Evolutionary conservation across 2,113 vertebrate genomes (phyloP).

Genomic region (Pseudorasbora parva): DNA sequence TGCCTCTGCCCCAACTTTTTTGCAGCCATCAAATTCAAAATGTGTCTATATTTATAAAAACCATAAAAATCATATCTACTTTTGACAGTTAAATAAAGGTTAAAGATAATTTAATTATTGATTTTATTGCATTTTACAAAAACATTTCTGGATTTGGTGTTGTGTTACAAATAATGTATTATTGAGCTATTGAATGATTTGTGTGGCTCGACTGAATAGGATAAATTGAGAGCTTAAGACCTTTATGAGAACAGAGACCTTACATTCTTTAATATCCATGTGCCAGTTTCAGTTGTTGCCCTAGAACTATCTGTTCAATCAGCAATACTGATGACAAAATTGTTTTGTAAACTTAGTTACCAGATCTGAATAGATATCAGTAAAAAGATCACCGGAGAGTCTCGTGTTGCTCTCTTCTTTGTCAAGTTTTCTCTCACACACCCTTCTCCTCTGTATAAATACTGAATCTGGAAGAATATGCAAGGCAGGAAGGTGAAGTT

Average conservation of each 20-base stretch:
- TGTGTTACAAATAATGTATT: no score
- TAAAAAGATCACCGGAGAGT: slow-evolving; percentile 33
- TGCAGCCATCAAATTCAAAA: no score
- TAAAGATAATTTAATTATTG: no score
- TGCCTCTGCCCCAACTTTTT: no score
- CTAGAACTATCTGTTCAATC: slow-evolving; percentile 16
- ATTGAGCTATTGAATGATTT: background rate
- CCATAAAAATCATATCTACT: no score
- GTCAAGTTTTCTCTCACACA: slow-evolving; percentile 56
- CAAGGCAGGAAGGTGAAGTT: slow-evolving; percentile 51
- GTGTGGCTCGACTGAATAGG: background rate
- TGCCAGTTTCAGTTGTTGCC: background rate
- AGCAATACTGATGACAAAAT: slow-evolving; percentile 27
- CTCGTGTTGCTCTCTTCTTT: slow-evolving; percentile 68
- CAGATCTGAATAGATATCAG: slow-evolving; percentile 27
- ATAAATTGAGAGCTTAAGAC: background rate
- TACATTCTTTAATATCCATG: background rate
- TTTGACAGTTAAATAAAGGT: no score
- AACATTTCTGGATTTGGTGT: no score
- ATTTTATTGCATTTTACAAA: no score
- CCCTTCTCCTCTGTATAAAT: slow-evolving; percentile 53
- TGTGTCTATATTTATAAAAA: no score
- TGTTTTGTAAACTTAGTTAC: slow-evolving; percentile 29
- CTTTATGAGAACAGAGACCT: background rate
- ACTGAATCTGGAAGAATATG: slow-evolving; percentile 9